These are phyloP conservation scores for Condylostylus longicornis DNA, from an alignment of 1,140 invertebrate species.

Conservation along the genomic window DNA sequence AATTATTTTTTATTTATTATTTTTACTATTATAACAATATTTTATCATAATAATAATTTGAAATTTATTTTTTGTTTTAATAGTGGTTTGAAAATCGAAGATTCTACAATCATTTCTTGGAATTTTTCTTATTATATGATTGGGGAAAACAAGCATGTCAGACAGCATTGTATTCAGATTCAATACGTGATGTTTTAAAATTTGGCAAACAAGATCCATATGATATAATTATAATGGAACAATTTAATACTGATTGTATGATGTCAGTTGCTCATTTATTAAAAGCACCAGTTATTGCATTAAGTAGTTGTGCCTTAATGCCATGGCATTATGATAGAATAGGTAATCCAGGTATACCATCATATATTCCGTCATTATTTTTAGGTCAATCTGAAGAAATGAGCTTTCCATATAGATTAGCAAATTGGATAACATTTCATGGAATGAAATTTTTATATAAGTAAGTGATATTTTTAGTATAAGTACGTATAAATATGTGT, in stretches of 20 bases:
- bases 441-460: slow-evolving; percentile 22
- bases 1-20: background rate
- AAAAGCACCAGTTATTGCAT: slow-evolving; percentile 42
- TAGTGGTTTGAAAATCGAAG: slow-evolving; percentile 22
- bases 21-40: background rate
- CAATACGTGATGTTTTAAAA: slow-evolving; percentile 17
- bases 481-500: background rate
- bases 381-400: slow-evolving; percentile 39
- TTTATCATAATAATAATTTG: background rate
- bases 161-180: slow-evolving; percentile 15
- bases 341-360: slow-evolving; percentile 40
- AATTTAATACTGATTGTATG: slow-evolving; percentile 54
- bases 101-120: slow-evolving; percentile 20
- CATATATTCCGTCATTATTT: slow-evolving; percentile 40
- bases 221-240: slow-evolving; percentile 49
- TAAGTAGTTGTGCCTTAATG: slow-evolving; percentile 40
- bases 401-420: slow-evolving; percentile 32
- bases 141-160: slow-evolving; percentile 25
- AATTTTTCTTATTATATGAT: slow-evolving; percentile 24
- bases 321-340: slow-evolving; percentile 41
- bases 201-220: slow-evolving; percentile 35
- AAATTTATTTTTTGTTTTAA: slow-evolving; percentile 2
- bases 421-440: slow-evolving; percentile 30
- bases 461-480: slow-evolving; percentile 9
- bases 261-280: slow-evolving; percentile 44